Conservation (phyloP, 2,797 vertebrate species). For the Megaceryle alcyon region DNA sequence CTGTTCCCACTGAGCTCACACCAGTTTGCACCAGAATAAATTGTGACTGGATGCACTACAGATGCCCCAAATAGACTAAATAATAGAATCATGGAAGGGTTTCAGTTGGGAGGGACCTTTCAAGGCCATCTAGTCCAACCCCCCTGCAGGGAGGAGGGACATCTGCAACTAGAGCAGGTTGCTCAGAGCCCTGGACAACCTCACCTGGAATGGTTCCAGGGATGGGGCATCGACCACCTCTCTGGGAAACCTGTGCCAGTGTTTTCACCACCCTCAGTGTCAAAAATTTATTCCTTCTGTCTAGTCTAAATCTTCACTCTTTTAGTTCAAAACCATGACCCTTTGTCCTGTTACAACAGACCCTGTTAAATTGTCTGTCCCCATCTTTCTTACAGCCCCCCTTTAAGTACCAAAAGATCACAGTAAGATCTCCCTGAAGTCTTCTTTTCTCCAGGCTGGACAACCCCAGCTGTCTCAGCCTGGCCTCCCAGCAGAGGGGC, state of each 20-base stretch:
- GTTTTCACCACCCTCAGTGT: background rate
- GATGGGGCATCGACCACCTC: background rate
- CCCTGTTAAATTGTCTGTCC: background rate
- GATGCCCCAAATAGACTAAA: background rate
- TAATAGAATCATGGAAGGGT: background rate
- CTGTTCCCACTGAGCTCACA: fast-evolving
- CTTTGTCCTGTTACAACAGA: background rate
- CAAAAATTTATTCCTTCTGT: background rate
- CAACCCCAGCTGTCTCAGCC: background rate
- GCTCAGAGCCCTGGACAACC: background rate
- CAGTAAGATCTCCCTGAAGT: background rate
- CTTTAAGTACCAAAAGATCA: background rate
- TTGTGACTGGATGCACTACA: background rate
- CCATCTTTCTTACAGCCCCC: background rate
- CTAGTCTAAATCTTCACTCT: background rate
- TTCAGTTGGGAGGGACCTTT: background rate
- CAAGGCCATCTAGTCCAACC: background rate
- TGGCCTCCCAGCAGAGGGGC: background rate
- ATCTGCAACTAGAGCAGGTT: background rate
- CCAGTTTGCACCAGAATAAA: background rate
- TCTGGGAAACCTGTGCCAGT: background rate
- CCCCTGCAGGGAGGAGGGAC: too few species aligned
- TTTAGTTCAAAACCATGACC: background rate
- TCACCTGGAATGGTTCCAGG: background rate
- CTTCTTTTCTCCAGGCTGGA: background rate